These are phyloP conservation scores for Ageneiosus marmoratus DNA, from an alignment of 2,113 vertebrate genomes.

Conservation along the genomic window DNA sequence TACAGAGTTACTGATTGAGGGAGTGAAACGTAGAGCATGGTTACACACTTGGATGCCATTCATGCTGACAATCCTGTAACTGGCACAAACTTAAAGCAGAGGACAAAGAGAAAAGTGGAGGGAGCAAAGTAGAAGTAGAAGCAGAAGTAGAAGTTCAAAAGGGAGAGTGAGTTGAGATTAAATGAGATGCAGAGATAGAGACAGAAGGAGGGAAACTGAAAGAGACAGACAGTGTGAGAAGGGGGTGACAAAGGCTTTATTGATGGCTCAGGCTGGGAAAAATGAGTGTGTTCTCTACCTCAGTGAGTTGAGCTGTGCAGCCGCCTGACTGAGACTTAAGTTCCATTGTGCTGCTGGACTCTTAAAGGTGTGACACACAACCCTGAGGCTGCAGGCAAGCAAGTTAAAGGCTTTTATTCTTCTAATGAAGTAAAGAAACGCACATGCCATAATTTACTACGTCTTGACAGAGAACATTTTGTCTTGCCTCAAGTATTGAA, in stretches of 20 bases:
- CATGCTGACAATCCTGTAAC: conserved; percentile 35
- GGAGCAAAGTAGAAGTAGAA: not conserved
- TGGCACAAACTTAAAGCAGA: conserved; percentile 40
- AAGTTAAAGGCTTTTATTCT: conserved; percentile 9
- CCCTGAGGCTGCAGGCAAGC: conserved; percentile 39
- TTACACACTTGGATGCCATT: conserved; percentile 41
- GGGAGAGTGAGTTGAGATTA: not conserved
- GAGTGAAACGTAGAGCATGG: conserved; percentile 11
- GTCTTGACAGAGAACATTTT: conserved; percentile 50
- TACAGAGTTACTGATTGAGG: conserved; percentile 19
- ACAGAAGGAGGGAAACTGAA: conserved; percentile 45
- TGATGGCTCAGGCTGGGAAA: conserved; percentile 41
- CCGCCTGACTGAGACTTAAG: conserved; percentile 38
- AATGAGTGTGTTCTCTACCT: conserved; percentile 42
- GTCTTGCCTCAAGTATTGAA: conserved; percentile 37
- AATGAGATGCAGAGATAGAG: conserved; percentile 24
- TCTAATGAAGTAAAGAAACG: conserved; percentile 3
- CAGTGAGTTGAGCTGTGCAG: conserved; percentile 23
- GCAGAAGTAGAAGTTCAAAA: not conserved
- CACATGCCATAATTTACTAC: conserved; percentile 4
- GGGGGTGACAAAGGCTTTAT: conserved; percentile 53
- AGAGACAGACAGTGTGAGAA: conserved; percentile 45
- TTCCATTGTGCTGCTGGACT: conserved; percentile 46
- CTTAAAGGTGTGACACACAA: conserved; percentile 50
- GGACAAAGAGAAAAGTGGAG: not conserved